These are phyloP conservation scores for Porites evermanni DNA, from an alignment of 92 coral and sea anemone genomes.

Conservation along the genomic window DNA sequence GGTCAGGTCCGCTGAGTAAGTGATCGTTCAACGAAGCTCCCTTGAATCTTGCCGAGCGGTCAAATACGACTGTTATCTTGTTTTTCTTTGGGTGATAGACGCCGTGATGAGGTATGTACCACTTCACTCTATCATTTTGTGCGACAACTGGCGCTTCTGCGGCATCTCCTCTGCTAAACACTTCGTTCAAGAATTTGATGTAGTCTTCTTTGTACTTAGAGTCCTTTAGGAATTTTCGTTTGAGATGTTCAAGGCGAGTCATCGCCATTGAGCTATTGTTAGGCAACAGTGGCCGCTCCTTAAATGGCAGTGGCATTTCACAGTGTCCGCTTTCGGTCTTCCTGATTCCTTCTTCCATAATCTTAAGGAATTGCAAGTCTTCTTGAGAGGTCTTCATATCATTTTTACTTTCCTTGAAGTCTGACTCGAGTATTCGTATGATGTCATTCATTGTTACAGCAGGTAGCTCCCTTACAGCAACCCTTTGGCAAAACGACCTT, in stretches of 20 bases:
- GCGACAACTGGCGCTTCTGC: too few species aligned
- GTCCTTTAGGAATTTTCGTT: too few species aligned
- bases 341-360: too few species aligned
- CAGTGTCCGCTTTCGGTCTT: too few species aligned
- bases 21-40: conserved; percentile 32
- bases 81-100: conserved; percentile 36
- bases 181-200: too few species aligned
- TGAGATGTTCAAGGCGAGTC: too few species aligned
- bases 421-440: conserved; percentile 22
- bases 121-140: conserved; percentile 33
- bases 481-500: conserved; percentile 7
- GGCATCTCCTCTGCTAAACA: too few species aligned
- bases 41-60: conserved; percentile 21
- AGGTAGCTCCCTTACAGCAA: conserved; percentile 30
- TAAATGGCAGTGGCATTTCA: too few species aligned
- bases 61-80: conserved; percentile 44
- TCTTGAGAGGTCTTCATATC: conserved; percentile 22
- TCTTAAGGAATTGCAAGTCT: neutral
- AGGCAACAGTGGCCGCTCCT: too few species aligned
- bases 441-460: conserved; percentile 24
- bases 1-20: conserved; percentile 31
- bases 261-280: too few species aligned
- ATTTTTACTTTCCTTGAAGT: conserved; percentile 18
- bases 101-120: conserved; percentile 42
- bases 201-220: too few species aligned